Evolutionary conservation across 1,140 invertebrate genomes (phyloP).

Genomic region (Plutomurus gul): DNA sequence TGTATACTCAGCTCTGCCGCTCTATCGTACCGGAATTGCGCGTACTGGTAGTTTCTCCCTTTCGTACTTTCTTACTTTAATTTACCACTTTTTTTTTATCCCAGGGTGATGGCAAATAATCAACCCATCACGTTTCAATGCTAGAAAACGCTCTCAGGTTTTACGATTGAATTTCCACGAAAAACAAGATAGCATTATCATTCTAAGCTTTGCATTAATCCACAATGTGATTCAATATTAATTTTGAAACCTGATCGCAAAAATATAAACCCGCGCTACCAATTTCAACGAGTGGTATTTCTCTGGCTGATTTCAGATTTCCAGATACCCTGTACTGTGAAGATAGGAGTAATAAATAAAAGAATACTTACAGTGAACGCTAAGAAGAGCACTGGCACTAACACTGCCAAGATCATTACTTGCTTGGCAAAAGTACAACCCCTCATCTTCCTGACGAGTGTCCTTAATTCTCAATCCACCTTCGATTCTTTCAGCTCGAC

Average conservation of each 20-base stretch:
- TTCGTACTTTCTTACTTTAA: background rate
- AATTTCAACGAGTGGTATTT: no score
- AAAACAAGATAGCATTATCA: no score
- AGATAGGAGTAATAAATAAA: background rate
- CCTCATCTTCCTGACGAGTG: constrained; percentile 75
- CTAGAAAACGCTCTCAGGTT: no score
- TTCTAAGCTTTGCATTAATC: no score
- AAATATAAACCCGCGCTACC: no score
- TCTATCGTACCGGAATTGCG: no score
- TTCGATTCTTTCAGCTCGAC: constrained; percentile 72
- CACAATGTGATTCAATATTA: no score
- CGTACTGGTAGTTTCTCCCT: background rate
- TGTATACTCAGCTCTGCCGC: background rate
- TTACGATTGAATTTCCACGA: no score
- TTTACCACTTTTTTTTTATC: background rate
- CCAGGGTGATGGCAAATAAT: background rate
- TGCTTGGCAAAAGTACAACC: constrained; percentile 79
- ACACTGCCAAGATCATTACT: constrained; percentile 77
- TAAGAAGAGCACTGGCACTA: constrained; percentile 72
- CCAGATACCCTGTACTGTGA: no score
- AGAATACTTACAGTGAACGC: constrained; percentile 73
- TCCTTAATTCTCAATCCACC: constrained; percentile 76
- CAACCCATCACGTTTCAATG: background rate
- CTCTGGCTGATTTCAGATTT: no score
- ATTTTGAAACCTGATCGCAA: no score